Base-by-base conservation (phyloP, 1,140 invertebrate species). In the Manduca sexta region DNA sequence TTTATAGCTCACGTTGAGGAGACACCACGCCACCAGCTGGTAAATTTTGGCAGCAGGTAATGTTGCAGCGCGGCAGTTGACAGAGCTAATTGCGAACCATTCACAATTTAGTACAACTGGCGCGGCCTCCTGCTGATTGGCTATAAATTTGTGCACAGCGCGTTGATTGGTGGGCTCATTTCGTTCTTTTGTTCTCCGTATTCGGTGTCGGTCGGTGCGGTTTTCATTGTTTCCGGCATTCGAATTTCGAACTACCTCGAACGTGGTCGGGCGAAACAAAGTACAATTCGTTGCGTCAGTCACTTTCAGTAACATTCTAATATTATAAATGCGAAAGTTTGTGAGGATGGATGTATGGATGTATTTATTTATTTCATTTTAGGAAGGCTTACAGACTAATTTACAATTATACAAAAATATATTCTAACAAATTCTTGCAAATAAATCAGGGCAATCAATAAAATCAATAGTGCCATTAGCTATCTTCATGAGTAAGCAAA, bases 121-220 rank as follows among this genome's bases (percentile, higher is more conserved):
- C 49, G 51, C 52, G 40, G 46, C 53, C 40, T 37, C 12, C 45
- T 41, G 55, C 49, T 64, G 65, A 68, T 68, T 68, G 65, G 61
- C 59, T 68, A 52, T 61, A 64, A 68, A 68, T 64, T 62, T 49
- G 45, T 45, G 30, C 42, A 17, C 45, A 14, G 16, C 44, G 16
- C 41, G 29, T 38, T 64, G 61, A 68, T 68, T 64, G 61, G 58
- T 52, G 43, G 38, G 31, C 16, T 39, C 26, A 21, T 41, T 45
- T 35, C 34, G 33, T 34, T 39, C 43, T 52, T 56, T 52, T 48
- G 47, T 52, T n/a, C 16, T 33, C 33, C 21, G 21, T 12, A 10
- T 21, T 26, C 30, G 18, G 31, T 38, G 21, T 12, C 30, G 11
- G 33, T 10, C 17, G 11, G 3, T 11, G 33, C 30, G 45, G 38